Evolutionary conservation across 2,797 vertebrate genomes (phyloP), one percentile per base, ranked within the genome.

Genomic region (Phrynocephalus guinanensis): DNA sequence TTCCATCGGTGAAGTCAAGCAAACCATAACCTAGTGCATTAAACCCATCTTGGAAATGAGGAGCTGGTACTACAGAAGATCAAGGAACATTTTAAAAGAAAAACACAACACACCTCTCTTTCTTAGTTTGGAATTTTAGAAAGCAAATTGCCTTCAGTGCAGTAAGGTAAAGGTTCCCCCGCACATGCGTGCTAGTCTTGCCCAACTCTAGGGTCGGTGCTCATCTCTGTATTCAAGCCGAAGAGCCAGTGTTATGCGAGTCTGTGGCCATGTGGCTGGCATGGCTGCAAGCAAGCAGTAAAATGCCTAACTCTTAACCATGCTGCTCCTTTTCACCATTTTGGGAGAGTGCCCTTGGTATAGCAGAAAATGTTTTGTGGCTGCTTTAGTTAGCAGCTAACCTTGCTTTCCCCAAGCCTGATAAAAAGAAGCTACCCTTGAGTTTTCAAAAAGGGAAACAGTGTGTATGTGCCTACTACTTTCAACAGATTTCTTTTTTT

Each of bases 1-100:
- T 73, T 93, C 88, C 90, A 15, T 89, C 86, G 89, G 75, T 94
- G 90, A 95, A 96, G 90, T 92, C 91, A 94, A 93, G 84, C 84
- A 90, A 94, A 92, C 93, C 93, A 95, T 92, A 95, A 95, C 92
- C 10, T n/a, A 82, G 91, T 86, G 86, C 86, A 92, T 92, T 95
- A 92, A 95, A 95, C 83, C 38, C n/a, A 30, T 93, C 91, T 93
- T 88, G 86, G 89, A 95, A 95, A 90, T 91, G 95, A 96, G 93
- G 92, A 89, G 88, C 93, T 94, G 91, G 89, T 94, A 92, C 91
- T 87, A 77, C 75, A 67, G 56, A 91, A 91, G 85, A 91, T 73
- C 89, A 66, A 72, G 89, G 8, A 60, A 90, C 48, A 88, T 84
- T 5, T 66, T 92, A 91, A 93, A 89, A 85, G 70, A 84, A 80